Conservation (phyloP, 2,888 invertebrate species). For the Drosophila melanosoma region DNA sequence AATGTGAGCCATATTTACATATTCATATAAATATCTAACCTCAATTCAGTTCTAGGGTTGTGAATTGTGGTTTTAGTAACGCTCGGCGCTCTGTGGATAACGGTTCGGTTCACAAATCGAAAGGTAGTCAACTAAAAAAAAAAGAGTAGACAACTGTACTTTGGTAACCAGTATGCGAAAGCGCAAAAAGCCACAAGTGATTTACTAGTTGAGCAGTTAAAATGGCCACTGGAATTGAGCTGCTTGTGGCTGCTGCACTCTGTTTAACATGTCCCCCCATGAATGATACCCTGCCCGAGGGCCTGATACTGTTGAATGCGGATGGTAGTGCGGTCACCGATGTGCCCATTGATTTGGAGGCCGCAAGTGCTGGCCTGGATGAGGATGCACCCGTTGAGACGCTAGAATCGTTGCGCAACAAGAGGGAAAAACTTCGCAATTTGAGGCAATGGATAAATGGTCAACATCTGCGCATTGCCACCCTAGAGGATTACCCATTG, state of each 20-base stretch:
- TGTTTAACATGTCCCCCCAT: conserved; percentile 75
- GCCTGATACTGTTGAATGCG: conserved; percentile 57
- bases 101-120: conserved; percentile 43
- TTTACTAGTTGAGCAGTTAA: conserved; percentile 11
- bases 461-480: conserved; percentile 81
- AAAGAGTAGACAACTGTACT: conserved; percentile 15
- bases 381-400: conserved; percentile 60
- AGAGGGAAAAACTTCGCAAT: conserved; percentile 58
- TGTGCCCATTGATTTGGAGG: conserved; percentile 42
- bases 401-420: conserved; percentile 61
- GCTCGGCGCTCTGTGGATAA: conserved; percentile 36
- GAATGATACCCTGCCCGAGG: conserved; percentile 54
- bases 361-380: conserved; percentile 37
- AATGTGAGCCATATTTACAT: conserved; percentile 64
- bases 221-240: conserved; percentile 78
- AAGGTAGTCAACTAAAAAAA: not conserved
- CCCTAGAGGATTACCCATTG: conserved; percentile 87
- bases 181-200: conserved; percentile 49
- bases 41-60: conserved; percentile 7
- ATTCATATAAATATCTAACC: conserved; percentile 19
- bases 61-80: conserved; percentile 56
- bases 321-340: conserved; percentile 40
- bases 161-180: conserved; percentile 56
- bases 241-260: conserved; percentile 79
- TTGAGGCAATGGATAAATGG: conserved; percentile 81